Evolutionary conservation across 2,888 invertebrate species (phyloP), one percentile per base, ranked within the genome.

Genomic region (Athalia cordata): DNA sequence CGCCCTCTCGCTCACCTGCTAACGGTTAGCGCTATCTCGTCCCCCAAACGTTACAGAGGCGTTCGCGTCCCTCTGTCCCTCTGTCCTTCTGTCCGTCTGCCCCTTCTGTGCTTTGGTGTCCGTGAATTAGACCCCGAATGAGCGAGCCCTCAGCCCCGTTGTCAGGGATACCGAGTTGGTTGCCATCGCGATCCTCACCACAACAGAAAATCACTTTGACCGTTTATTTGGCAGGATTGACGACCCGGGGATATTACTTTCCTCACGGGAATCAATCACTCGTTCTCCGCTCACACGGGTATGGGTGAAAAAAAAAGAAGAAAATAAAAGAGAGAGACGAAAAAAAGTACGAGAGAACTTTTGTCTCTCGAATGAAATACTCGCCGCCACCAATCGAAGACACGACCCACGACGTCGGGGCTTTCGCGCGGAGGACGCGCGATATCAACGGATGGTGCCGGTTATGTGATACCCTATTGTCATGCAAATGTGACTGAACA

Each of bases 181-280:
- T 89, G 89, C 89, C 89, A 89, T 89, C 89, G 90, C 85, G 86
- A 90, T 89, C 81, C 84, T 80, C 78, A 83, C 81, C 90, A 89
- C 89, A 90, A 90, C 90, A 90, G 80, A 83, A 87, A 89, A 89
- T 89, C 88, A 88, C 87, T 89, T 84, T 88, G 87, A 88, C 88
- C 87, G 88, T 88, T 88, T 86, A 87, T 88, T 89, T 87, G 86
- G 86, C 84, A 64, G 75, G 52, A 72, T 72, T 72, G 72, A 72
- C 59, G 72, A 72, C 72, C 72, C 72, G 57, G 15, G 59, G 72
- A 47, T 47, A 72, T 72, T 72, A 11, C 47, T 47, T 13, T 59
- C 57, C 57, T 59, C 13, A n/a, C 47, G 72, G 72, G 72, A 72
- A 72, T 72, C 72, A 72, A 72, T 72, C 59, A 59, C 13, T 6